Evolutionary conservation across 2,888 invertebrate genomes (phyloP).

Genomic region (Anarsia innoxiella): DNA sequence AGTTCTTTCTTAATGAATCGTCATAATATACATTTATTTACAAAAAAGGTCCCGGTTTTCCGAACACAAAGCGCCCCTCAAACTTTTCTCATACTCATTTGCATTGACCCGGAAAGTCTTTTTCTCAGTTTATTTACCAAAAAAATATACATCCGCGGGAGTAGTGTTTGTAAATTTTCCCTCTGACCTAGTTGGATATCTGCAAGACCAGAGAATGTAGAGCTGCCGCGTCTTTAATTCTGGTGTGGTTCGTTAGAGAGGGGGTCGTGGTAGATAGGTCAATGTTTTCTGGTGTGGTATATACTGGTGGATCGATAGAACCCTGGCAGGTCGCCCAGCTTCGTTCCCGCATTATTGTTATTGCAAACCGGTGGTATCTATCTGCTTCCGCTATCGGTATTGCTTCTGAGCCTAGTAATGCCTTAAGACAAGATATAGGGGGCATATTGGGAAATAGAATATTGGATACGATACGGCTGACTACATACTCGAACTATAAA

Average conservation of each 20-base stretch:
- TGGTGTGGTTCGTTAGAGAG: conserved; percentile 27
- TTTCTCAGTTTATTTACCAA: conserved; percentile 54
- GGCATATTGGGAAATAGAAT: conserved; percentile 28
- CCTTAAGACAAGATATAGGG: conserved; percentile 50
- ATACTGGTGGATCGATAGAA: conserved; percentile 58
- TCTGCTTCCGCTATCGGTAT: conserved; percentile 54
- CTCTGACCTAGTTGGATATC: conserved; percentile 71
- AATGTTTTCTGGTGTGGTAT: conserved; percentile 44
- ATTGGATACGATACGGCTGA: conserved; percentile 18
- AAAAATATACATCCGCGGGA: conserved; percentile 54
- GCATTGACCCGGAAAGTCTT: conserved; percentile 64
- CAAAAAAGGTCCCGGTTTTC: too few species aligned
- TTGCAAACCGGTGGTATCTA: conserved; percentile 66
- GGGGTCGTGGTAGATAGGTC: conserved; percentile 50
- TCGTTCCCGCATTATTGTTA: conserved; percentile 72
- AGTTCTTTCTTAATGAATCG: too few species aligned
- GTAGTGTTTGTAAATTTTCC: conserved; percentile 74
- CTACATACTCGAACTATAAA: conserved; percentile 1
- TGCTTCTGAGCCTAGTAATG: conserved; percentile 62
- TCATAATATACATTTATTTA: too few species aligned
- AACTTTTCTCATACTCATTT: conserved; percentile 39
- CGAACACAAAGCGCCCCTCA: background rate
- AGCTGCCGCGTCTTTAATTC: conserved; percentile 37
- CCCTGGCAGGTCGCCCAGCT: conserved; percentile 73
- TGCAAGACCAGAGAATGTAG: conserved; percentile 44